Percentiles rank a stretch among this genome's conserved stretches.
Conservation (phyloP, 2,888 invertebrate species). For the Lissonota sp. region DNA sequence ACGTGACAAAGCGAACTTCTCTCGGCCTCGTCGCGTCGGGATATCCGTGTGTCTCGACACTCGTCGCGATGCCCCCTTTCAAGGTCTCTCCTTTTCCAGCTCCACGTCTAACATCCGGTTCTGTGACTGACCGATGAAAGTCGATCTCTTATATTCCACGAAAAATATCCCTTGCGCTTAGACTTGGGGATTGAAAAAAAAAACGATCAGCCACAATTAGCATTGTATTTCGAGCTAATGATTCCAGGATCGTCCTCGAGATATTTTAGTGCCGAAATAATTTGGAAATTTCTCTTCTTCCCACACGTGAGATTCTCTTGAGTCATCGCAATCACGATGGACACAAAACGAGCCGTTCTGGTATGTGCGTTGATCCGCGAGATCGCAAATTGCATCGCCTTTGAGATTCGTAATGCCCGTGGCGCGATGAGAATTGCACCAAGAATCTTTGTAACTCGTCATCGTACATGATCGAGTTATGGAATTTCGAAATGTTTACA, state of each 20-base stretch:
- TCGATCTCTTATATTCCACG: conserved; percentile 37
- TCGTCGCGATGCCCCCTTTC: conserved; percentile 33
- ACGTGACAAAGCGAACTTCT: conserved; percentile 24
- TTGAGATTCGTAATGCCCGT: conserved; percentile 41
- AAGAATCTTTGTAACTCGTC: conserved; percentile 47
- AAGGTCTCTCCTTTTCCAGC: conserved; percentile 48
- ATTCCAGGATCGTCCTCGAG: too few species aligned
- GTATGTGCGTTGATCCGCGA: conserved; percentile 29
- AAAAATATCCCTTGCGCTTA: conserved; percentile 1
- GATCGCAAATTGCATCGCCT: conserved; percentile 44
- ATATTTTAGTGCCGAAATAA: too few species aligned
- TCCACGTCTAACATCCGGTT: conserved; percentile 54
- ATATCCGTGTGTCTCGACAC: conserved; percentile 33
- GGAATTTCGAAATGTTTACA: conserved; percentile 45
- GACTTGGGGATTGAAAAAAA: too few species aligned
- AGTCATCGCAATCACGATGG: conserved; percentile 20
- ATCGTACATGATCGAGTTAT: conserved; percentile 53
- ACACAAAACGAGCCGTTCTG: conserved; percentile 22
- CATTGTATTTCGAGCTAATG: too few species aligned
- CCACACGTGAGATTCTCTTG: neutral
- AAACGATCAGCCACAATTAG: too few species aligned
- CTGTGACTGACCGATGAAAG: conserved; percentile 23
- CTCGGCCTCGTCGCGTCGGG: conserved; percentile 22
- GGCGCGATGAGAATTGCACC: conserved; percentile 44
- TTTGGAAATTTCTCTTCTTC: too few species aligned